Percentiles rank a stretch among this genome's conserved stretches.
Evolutionary conservation across 2,888 invertebrate species (phyloP).

Genomic region (Magallana nippona): DNA sequence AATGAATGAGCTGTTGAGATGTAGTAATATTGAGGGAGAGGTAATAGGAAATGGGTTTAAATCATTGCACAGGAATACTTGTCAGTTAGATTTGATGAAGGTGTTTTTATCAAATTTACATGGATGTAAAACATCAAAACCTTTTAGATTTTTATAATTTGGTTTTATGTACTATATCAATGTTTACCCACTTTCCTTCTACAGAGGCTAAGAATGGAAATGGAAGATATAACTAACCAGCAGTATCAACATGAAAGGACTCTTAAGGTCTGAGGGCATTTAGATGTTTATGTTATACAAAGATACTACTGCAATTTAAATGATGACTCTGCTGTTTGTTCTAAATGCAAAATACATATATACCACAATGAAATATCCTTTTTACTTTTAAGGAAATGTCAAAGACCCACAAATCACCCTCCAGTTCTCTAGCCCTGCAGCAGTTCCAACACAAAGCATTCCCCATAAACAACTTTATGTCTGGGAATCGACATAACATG

Average conservation of each 20-base stretch:
- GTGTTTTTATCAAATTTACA: neutral
- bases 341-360: neutral
- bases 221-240: slow-evolving; percentile 79
- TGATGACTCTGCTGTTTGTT: neutral
- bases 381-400: slow-evolving; percentile 53
- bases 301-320: neutral
- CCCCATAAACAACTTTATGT: slow-evolving; percentile 68
- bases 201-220: slow-evolving; percentile 77
- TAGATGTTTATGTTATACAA: neutral
- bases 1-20: slow-evolving; percentile 94
- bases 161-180: no score
- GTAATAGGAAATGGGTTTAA: slow-evolving; percentile 58
- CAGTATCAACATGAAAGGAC: slow-evolving; percentile 78
- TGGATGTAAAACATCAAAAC: neutral
- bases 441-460: slow-evolving; percentile 76
- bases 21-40: slow-evolving; percentile 88
- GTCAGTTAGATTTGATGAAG: neutral
- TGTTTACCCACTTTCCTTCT: slow-evolving; percentile 33
- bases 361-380: neutral
- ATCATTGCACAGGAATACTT: neutral
- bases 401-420: slow-evolving; percentile 55
- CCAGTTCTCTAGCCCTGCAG: slow-evolving; percentile 73
- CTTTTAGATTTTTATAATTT: neutral
- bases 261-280: slow-evolving; percentile 65
- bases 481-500: slow-evolving; percentile 58